Evolutionary conservation across 2,888 invertebrate species (phyloP).

Genomic region (Euplagia quadripunctaria): DNA sequence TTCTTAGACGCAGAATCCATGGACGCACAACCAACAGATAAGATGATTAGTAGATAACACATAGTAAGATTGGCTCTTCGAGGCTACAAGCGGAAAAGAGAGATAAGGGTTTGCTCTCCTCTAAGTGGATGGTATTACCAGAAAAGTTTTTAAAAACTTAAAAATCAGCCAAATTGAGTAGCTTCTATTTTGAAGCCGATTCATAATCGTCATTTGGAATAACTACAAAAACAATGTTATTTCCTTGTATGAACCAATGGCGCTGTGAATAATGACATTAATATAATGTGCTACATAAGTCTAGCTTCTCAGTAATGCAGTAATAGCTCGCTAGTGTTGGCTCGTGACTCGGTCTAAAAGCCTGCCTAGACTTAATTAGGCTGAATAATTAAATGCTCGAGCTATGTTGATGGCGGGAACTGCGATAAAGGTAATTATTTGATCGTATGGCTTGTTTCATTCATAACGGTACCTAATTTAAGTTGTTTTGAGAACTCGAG

Average conservation of each 20-base stretch:
- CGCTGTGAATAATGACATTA: background rate
- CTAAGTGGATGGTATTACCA: too few relatives aligned
- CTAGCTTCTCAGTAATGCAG: background rate
- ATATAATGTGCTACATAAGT: background rate
- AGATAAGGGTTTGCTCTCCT: too few relatives aligned
- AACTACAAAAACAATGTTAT: too few relatives aligned
- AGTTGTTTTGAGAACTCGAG: conserved; percentile 3
- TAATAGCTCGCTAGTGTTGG: conserved; percentile 21
- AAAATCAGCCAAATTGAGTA: too few relatives aligned
- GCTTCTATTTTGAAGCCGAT: too few relatives aligned
- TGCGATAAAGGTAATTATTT: conserved; percentile 53
- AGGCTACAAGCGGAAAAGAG: too few relatives aligned
- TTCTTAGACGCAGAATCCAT: too few relatives aligned
- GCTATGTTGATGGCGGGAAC: conserved; percentile 36
- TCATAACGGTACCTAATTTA: conserved; percentile 22
- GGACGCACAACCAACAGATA: too few relatives aligned
- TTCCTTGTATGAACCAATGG: background rate
- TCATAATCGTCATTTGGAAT: too few relatives aligned
- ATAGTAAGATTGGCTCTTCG: too few relatives aligned
- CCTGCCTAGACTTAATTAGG: conserved; percentile 49
- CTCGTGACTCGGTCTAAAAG: conserved; percentile 52
- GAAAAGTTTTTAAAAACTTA: too few relatives aligned
- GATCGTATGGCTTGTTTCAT: conserved; percentile 40
- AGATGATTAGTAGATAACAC: too few relatives aligned
- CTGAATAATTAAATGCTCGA: conserved; percentile 51